Percentiles rank a stretch among this genome's conserved stretches.
phyloP scores from a whole-genome alignment of 2,888 invertebrate species.

The Melangyna quadrimaculata region DNA sequence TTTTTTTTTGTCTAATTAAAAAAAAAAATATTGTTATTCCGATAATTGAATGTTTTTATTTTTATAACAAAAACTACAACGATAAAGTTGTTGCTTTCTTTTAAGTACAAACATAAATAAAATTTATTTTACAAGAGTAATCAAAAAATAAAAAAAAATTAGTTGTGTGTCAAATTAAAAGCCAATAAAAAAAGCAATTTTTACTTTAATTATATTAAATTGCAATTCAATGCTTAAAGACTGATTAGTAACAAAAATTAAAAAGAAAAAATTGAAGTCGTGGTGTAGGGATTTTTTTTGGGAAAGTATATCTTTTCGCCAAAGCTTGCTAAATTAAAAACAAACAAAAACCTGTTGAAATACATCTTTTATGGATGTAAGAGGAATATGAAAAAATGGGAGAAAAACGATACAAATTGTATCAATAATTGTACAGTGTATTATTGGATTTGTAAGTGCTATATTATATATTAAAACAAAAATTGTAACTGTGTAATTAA shows the following conservation, averaged over 20 bases:
- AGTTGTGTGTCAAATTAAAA: constrained; percentile 56
- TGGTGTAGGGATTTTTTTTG: neutral
- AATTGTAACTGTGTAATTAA: constrained; percentile 63
- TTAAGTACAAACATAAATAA: constrained; percentile 56
- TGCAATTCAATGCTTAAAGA: constrained; percentile 65
- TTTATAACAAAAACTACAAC: neutral
- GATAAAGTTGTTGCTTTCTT: constrained; percentile 47
- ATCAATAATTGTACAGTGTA: constrained; percentile 67
- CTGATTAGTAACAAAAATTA: constrained; percentile 61
- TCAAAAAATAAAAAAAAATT: constrained; percentile 1
- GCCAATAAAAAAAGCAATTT: constrained; percentile 18
- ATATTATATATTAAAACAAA: constrained; percentile 39
- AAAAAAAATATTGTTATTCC: constrained; percentile 34
- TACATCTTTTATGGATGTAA: neutral
- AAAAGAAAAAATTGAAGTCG: constrained; percentile 21
- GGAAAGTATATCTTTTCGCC: neutral
- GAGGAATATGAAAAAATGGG: constrained; percentile 8
- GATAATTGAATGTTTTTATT: constrained; percentile 28
- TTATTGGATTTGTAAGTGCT: constrained; percentile 63
- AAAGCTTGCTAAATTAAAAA: neutral
- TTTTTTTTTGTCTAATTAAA: constrained; percentile 18
- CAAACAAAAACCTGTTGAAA: constrained; percentile 8
- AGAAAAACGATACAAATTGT: constrained; percentile 39
- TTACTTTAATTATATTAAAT: constrained; percentile 13
- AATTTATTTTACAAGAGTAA: neutral